Conservation (phyloP, 30 jellyfish, hydroid and myxozoan species). For the Rhopilema esculentum region DNA sequence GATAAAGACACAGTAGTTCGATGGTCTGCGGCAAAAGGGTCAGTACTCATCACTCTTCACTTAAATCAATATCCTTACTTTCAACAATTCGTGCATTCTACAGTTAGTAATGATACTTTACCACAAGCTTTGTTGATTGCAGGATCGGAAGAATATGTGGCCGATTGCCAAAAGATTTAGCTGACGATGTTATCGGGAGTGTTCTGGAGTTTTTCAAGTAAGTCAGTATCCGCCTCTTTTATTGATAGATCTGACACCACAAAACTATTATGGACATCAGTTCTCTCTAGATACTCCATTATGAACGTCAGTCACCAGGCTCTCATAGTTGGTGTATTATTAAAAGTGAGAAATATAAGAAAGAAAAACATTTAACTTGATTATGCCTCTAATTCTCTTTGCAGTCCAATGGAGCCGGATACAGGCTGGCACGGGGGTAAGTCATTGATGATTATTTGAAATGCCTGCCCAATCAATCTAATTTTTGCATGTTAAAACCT, state of each 20-base stretch:
- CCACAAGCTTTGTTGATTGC: background rate
- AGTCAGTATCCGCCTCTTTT: background rate
- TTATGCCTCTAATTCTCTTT: background rate
- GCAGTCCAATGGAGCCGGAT: conserved; percentile 77
- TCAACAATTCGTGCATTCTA: background rate
- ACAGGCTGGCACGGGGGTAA: conserved; percentile 94
- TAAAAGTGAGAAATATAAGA: too few species aligned
- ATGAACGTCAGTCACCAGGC: too few species aligned
- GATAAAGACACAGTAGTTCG: conserved; percentile 90
- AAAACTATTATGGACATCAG: too few species aligned
- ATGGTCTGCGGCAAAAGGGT: conserved; percentile 99
- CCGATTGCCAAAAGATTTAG: conserved; percentile 87
- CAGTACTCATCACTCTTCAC: background rate
- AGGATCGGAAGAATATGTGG: conserved; percentile 92
- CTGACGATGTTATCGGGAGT: conserved; percentile 87
- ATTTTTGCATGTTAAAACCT: background rate
- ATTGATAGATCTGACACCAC: too few species aligned
- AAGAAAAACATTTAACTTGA: background rate
- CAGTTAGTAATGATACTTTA: too few species aligned
- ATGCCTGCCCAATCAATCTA: background rate
- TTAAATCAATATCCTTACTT: background rate
- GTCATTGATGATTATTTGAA: background rate
- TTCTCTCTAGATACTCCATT: too few species aligned
- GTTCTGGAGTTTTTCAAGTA: conserved; percentile 79
- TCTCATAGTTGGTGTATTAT: too few species aligned